These are phyloP conservation scores for Amiota minor DNA, from an alignment of 2,888 invertebrate species.

Conservation along the genomic window DNA sequence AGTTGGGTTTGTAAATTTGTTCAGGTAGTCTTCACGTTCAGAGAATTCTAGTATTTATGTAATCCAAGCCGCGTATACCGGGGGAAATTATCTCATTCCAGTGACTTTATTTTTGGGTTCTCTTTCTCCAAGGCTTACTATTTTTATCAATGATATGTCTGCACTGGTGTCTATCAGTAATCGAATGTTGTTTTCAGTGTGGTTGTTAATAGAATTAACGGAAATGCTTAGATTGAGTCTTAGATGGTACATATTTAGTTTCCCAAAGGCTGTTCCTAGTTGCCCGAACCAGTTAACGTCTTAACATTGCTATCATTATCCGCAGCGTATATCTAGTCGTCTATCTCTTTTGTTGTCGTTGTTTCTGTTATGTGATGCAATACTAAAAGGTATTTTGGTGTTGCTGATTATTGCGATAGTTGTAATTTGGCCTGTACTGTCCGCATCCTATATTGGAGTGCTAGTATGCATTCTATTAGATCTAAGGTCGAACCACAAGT, in stretches of 20 bases:
- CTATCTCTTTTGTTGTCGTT: neutral
- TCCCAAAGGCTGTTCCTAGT: neutral
- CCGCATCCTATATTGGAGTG: neutral
- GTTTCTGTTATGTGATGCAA: neutral
- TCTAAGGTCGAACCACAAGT: neutral
- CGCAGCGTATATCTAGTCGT: neutral
- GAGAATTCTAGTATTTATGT: no score
- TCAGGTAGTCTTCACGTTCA: no score
- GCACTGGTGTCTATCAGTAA: neutral
- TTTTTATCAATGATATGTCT: neutral
- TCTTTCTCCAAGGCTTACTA: neutral
- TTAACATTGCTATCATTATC: neutral
- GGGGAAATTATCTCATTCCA: neutral
- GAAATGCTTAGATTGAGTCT: neutral
- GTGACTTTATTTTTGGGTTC: neutral
- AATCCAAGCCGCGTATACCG: no score
- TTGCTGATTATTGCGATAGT: neutral
- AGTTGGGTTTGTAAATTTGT: no score
- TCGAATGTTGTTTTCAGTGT: neutral
- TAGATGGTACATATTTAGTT: neutral
- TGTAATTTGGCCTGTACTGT: neutral
- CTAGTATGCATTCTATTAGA: neutral
- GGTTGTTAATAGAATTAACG: neutral
- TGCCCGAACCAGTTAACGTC: neutral
- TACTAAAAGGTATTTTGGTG: neutral